These are phyloP conservation scores for Cyphomyrus discorhynchus DNA, from an alignment of 2,113 vertebrate species.

Conservation along the genomic window DNA sequence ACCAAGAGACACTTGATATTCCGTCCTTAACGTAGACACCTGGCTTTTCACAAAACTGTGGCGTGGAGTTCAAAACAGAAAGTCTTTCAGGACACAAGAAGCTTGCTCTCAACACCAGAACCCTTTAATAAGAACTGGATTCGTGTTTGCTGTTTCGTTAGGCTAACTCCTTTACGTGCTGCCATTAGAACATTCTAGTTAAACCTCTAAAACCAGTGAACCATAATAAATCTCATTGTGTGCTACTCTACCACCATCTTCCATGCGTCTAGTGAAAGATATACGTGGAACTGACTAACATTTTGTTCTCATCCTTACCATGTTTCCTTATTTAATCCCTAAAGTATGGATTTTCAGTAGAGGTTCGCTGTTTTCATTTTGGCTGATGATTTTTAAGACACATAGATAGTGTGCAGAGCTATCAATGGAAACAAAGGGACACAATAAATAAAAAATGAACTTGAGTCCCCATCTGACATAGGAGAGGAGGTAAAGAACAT, in stretches of 20 bases:
- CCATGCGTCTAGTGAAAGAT: not conserved
- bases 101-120: not conserved
- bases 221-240: slow-evolving; percentile 35
- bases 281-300: not conserved
- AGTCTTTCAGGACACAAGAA: not conserved
- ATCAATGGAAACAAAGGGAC: not conserved
- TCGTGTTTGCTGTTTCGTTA: not conserved
- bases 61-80: not conserved
- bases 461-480: not conserved
- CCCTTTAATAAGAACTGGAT: not conserved
- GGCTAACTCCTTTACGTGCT: slow-evolving; percentile 6
- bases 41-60: not conserved
- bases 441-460: not conserved
- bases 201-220: slow-evolving; percentile 30
- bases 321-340: not conserved
- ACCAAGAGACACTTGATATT: not conserved
- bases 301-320: not conserved
- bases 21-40: not conserved
- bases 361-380: not conserved
- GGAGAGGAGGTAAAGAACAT: too few species aligned
- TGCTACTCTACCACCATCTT: slow-evolving; percentile 21
- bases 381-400: not conserved
- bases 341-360: not conserved
- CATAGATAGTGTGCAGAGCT: not conserved
- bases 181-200: slow-evolving; percentile 13